Evolutionary conservation across 2,888 invertebrate species (phyloP).

Genomic region (Temnothorax rugatulus): DNA sequence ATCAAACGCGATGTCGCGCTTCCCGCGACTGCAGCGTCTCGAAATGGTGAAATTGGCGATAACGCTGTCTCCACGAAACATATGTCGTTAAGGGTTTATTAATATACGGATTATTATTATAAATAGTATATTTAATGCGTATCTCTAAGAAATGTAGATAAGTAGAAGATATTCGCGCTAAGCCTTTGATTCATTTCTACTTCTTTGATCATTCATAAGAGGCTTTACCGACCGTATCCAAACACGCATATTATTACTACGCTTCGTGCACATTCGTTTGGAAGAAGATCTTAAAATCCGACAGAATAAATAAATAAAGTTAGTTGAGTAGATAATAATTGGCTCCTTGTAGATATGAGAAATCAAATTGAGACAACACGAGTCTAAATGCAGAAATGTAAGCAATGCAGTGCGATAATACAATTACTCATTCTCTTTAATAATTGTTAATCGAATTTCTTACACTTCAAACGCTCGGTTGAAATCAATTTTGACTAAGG

Average conservation of each 20-base stretch:
- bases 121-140: neutral
- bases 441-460: neutral
- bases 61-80: neutral
- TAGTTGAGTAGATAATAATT: neutral
- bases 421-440: neutral
- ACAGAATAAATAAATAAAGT: neutral
- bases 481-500: neutral
- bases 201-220: neutral
- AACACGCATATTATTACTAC: neutral
- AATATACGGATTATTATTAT: conserved; percentile 15
- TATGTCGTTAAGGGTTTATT: neutral
- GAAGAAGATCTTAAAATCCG: neutral
- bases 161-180: neutral
- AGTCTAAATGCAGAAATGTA: neutral
- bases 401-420: neutral
- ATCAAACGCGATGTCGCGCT: neutral
- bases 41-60: neutral
- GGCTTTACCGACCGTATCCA: neutral
- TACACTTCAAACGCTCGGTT: neutral
- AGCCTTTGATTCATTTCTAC: neutral
- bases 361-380: neutral
- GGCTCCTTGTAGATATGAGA: neutral
- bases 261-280: neutral
- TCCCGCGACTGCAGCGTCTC: neutral
- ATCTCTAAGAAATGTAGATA: neutral